Percentiles rank a stretch among this genome's conserved stretches.
Evolutionary conservation across 2,888 invertebrate species (phyloP).

Genomic region (Pseudoips prasinana): DNA sequence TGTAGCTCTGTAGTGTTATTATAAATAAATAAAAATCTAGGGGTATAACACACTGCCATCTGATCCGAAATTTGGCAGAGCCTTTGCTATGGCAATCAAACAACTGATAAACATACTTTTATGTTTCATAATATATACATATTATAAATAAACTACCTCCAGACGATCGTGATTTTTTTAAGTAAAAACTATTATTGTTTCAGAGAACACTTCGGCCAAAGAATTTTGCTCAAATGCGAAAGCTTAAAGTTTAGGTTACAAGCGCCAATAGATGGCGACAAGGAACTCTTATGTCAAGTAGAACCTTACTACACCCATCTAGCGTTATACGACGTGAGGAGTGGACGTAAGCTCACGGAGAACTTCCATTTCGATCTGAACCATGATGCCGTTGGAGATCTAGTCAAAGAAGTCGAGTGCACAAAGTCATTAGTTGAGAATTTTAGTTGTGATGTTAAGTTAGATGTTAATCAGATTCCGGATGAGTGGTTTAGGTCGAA

Average conservation of each 20-base stretch:
- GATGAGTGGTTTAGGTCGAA: conserved; percentile 88
- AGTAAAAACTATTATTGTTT: conserved; percentile 43
- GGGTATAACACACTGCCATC: too few species aligned
- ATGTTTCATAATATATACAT: too few species aligned
- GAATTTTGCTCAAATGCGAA: conserved; percentile 91
- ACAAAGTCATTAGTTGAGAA: conserved; percentile 76
- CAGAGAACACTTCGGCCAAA: conserved; percentile 93
- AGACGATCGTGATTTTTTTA: too few species aligned
- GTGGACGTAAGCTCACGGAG: conserved; percentile 94
- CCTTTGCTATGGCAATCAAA: too few species aligned
- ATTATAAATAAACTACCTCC: too few species aligned
- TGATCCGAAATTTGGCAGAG: too few species aligned
- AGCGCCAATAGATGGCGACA: conserved; percentile 88
- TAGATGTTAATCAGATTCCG: conserved; percentile 86
- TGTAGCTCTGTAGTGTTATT: too few species aligned
- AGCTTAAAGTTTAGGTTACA: conserved; percentile 92
- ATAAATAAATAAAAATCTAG: too few species aligned
- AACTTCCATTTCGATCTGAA: conserved; percentile 96
- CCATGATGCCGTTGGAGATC: conserved; percentile 85
- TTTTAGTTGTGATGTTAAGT: conserved; percentile 79
- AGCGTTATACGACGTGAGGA: conserved; percentile 94
- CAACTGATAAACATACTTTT: too few species aligned
- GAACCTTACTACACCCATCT: conserved; percentile 97
- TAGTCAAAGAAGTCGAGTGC: conserved; percentile 73
- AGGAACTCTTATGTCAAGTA: conserved; percentile 89